phyloP scores from a whole-genome alignment of 2,888 invertebrate species.

The Nipponacmea schrenckii region DNA sequence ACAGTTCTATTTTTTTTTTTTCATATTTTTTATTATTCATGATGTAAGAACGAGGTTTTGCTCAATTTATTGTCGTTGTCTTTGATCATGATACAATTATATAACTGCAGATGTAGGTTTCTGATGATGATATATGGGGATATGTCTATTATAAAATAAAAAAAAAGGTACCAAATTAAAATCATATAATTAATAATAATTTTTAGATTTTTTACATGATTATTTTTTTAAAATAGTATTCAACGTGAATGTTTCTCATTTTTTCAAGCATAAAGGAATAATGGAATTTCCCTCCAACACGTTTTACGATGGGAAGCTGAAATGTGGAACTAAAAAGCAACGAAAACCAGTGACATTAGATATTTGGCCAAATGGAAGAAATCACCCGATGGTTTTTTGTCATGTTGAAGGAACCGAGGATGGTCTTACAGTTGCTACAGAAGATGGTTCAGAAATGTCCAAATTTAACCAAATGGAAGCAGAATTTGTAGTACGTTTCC shows the following conservation, averaged over 20 bases:
- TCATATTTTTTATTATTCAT: no score
- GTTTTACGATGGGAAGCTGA: conserved; percentile 75
- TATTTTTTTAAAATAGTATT: no score
- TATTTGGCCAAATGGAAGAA: conserved; percentile 42
- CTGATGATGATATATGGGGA: no score
- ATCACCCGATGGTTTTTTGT: conserved; percentile 46
- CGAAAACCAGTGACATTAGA: conserved; percentile 39
- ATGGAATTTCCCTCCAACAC: conserved; percentile 80
- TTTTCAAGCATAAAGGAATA: conserved; percentile 77
- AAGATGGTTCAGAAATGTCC: conserved; percentile 28
- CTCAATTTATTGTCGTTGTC: no score
- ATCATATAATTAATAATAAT: no score
- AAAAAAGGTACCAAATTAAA: no score
- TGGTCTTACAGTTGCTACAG: conserved; percentile 22
- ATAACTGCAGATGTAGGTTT: no score
- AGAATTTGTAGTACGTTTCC: conserved; percentile 42
- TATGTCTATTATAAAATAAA: no score
- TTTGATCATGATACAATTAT: no score
- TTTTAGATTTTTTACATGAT: not conserved
- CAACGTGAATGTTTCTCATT: no score
- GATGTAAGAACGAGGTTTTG: no score
- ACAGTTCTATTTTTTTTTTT: no score
- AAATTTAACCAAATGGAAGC: conserved; percentile 41
- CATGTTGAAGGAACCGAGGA: conserved; percentile 44
- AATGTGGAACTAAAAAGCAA: conserved; percentile 38